Percentiles rank a stretch among this genome's conserved stretches.
Conservation (phyloP, 1,140 invertebrate species). For the Caenorhabditis remanei region DNA sequence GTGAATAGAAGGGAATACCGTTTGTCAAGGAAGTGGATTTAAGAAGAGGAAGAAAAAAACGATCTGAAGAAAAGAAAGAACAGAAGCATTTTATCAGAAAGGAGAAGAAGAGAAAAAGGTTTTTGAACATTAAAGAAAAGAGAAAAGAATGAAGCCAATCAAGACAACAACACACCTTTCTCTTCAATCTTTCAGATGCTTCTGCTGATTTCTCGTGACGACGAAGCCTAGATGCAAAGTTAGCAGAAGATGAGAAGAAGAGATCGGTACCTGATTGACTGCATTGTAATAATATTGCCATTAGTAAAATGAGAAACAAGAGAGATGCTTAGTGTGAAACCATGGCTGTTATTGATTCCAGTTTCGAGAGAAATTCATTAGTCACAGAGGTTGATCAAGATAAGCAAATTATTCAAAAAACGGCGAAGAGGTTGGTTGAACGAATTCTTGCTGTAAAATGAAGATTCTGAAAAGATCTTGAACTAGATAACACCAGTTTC, state of each 20-base stretch:
- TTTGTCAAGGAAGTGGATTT: not conserved
- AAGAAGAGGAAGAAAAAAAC: not conserved
- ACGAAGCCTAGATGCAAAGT: not conserved
- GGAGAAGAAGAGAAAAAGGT: not conserved
- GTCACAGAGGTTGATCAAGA: conserved; percentile 28
- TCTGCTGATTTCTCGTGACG: conserved; percentile 41
- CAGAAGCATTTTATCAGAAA: not conserved
- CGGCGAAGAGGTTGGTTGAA: not conserved
- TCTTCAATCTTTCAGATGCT: not conserved
- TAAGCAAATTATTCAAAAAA: not conserved
- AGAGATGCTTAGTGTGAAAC: conserved; percentile 28
- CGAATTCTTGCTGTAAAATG: not conserved
- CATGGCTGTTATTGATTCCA: conserved; percentile 20
- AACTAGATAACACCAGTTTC: too few relatives aligned
- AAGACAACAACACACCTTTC: not conserved
- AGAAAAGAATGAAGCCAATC: conserved; percentile 39
- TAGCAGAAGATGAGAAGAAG: not conserved
- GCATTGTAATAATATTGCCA: conserved; percentile 52
- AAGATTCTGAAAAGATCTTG: not conserved
- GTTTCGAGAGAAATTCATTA: not conserved
- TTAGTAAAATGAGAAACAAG: conserved; percentile 26
- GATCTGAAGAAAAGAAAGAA: not conserved
- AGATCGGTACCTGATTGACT: conserved; percentile 52
- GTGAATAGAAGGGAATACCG: not conserved
- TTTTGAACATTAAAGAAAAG: conserved; percentile 28